phyloP scores from a whole-genome alignment of 2,797 vertebrate species.

The Orestias chungarensis region DNA sequence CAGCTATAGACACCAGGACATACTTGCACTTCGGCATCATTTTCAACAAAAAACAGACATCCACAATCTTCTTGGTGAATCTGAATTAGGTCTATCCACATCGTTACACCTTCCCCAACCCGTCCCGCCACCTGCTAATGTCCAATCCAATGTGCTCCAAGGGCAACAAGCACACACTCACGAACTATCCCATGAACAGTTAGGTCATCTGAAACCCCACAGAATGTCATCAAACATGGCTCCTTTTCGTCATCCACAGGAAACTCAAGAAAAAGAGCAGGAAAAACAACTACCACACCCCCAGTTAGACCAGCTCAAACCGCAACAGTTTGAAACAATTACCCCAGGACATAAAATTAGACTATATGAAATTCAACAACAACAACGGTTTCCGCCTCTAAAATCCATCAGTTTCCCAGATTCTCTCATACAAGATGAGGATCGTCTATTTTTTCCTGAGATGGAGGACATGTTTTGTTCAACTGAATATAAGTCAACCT shows the following conservation, averaged over 20 bases:
- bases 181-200: conserved; percentile 68
- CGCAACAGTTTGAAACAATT: conserved; percentile 82
- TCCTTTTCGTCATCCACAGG: conserved; percentile 66
- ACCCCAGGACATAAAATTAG: conserved; percentile 70
- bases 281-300: conserved; percentile 72
- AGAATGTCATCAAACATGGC: conserved; percentile 59
- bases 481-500: conserved; percentile 85
- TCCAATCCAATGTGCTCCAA: conserved; percentile 64
- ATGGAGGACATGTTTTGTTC: conserved; percentile 96
- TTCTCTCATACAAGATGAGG: conserved; percentile 89
- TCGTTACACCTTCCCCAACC: conserved; percentile 78
- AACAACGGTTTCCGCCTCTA: conserved; percentile 85
- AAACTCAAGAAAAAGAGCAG: conserved; percentile 68
- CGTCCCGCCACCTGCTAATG: conserved; percentile 59
- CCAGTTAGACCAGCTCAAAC: conserved; percentile 81
- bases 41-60: conserved; percentile 74
- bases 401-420: conserved; percentile 94
- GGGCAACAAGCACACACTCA: conserved; percentile 71
- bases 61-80: conserved; percentile 77
- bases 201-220: conserved; percentile 58
- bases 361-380: conserved; percentile 72
- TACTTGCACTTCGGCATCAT: conserved; percentile 72
- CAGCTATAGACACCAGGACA: conserved; percentile 72
- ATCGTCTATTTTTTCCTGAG: conserved; percentile 91
- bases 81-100: conserved; percentile 72